phyloP scores from a whole-genome alignment of 2,888 invertebrate species.

The Onchidella celtica region DNA sequence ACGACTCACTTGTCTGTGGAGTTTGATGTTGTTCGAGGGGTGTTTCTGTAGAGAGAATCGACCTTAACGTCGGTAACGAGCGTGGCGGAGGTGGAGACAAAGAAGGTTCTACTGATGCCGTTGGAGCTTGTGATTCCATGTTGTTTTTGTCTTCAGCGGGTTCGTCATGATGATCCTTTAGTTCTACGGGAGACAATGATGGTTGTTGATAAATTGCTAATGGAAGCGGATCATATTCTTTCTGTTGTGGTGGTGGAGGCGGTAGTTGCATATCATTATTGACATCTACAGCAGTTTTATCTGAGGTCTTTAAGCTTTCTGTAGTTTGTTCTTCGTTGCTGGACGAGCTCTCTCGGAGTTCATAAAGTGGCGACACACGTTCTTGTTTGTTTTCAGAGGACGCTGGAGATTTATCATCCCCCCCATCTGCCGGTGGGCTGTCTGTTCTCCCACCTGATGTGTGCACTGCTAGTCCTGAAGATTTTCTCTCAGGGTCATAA shows the following conservation, averaged over 20 bases:
- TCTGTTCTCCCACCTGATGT: background rate
- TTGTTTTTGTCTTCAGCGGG: background rate
- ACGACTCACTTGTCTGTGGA: background rate
- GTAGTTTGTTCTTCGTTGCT: background rate
- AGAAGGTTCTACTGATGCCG: background rate
- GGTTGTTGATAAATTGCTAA: background rate
- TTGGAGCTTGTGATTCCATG: background rate
- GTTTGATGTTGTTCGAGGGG: background rate
- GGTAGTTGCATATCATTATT: background rate
- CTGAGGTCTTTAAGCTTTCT: background rate
- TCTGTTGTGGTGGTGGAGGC: background rate
- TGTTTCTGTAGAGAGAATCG: too few species aligned
- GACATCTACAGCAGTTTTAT: background rate
- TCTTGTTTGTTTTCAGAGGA: too few species aligned
- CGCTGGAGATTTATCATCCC: too few species aligned
- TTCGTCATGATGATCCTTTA: background rate
- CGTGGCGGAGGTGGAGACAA: background rate
- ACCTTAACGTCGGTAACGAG: background rate
- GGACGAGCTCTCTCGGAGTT: background rate
- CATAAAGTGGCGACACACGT: background rate
- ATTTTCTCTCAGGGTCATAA: conserved; percentile 1
- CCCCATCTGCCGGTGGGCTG: background rate
- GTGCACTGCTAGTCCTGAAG: background rate
- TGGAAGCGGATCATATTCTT: background rate
- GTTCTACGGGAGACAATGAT: background rate